Percentiles rank a stretch among this genome's conserved stretches.
Conservation (phyloP, 1,140 invertebrate species). For the Drosophila jambulina region DNA sequence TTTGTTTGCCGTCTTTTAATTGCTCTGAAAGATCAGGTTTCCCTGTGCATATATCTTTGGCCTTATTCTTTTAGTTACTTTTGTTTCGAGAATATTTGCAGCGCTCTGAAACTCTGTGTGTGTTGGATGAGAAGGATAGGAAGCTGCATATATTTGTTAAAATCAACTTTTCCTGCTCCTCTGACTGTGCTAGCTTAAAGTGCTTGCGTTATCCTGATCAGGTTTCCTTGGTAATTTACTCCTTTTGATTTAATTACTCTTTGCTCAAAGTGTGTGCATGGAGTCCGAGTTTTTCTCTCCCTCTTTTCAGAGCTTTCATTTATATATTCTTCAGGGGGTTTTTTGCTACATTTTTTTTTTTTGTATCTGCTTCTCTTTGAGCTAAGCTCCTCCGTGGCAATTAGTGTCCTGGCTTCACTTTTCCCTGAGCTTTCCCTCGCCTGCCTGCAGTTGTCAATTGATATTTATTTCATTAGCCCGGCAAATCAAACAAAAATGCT, state of each 20-base stretch:
- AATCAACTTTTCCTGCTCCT: neutral
- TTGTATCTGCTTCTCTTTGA: neutral
- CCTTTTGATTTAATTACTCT: conserved; percentile 9
- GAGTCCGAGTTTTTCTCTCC: neutral
- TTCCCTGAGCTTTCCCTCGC: neutral
- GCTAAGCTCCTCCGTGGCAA: neutral
- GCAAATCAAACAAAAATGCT: conserved; percentile 72
- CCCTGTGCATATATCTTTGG: neutral
- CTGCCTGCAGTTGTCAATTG: conserved; percentile 9
- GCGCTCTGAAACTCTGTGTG: neutral
- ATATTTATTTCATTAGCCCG: conserved; percentile 48
- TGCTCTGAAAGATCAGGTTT: neutral
- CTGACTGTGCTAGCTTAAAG: neutral
- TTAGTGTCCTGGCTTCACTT: neutral
- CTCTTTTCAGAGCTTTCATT: neutral
- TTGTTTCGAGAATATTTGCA: neutral
- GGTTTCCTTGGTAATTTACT: neutral
- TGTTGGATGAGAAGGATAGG: neutral
- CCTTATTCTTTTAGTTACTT: neutral
- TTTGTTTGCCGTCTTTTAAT: neutral
- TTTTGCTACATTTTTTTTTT: neutral
- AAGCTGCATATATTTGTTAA: neutral
- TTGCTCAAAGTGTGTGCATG: neutral
- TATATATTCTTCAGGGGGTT: neutral
- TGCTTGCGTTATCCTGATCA: neutral